phyloP scores from a whole-genome alignment of 2,888 invertebrate species.

The Chesias legatella region DNA sequence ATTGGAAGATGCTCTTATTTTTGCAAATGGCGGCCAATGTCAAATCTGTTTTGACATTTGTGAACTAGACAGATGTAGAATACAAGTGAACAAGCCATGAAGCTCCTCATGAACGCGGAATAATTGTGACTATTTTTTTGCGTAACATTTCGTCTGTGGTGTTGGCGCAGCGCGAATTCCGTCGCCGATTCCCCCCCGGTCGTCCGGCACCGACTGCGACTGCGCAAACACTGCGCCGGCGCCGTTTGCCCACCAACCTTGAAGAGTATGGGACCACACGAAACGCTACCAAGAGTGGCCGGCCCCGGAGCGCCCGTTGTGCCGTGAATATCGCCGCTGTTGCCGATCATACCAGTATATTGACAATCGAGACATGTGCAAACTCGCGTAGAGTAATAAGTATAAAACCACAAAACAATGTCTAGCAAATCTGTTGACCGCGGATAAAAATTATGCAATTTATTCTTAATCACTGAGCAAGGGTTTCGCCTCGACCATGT shows the following conservation, averaged over 20 bases:
- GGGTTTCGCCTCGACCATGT: slow-evolving; percentile 48
- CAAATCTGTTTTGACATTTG: too few species aligned
- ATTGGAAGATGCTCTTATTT: too few species aligned
- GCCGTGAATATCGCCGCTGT: slow-evolving; percentile 18
- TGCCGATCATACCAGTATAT: slow-evolving; percentile 1
- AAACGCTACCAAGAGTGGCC: slow-evolving; percentile 2
- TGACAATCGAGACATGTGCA: background rate
- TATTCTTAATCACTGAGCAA: slow-evolving; percentile 37
- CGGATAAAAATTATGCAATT: slow-evolving; percentile 49
- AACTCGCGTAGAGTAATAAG: too few species aligned
- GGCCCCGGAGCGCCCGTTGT: slow-evolving; percentile 12
- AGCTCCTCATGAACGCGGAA: too few species aligned
- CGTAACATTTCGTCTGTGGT: too few species aligned
- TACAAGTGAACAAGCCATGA: too few species aligned
- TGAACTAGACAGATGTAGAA: too few species aligned
- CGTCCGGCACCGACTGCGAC: slow-evolving; percentile 19
- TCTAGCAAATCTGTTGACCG: too few species aligned
- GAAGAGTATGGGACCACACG: slow-evolving; percentile 13
- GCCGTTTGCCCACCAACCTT: slow-evolving; percentile 15
- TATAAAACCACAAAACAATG: background rate
- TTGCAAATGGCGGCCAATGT: too few species aligned
- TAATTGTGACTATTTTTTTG: too few species aligned
- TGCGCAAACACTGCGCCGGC: slow-evolving; percentile 14
- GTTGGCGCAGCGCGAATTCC: too few species aligned
- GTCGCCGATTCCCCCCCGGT: too few species aligned